Evolutionary conservation across 2,888 invertebrate genomes (phyloP).

Genomic region (Pandemis corylana): DNA sequence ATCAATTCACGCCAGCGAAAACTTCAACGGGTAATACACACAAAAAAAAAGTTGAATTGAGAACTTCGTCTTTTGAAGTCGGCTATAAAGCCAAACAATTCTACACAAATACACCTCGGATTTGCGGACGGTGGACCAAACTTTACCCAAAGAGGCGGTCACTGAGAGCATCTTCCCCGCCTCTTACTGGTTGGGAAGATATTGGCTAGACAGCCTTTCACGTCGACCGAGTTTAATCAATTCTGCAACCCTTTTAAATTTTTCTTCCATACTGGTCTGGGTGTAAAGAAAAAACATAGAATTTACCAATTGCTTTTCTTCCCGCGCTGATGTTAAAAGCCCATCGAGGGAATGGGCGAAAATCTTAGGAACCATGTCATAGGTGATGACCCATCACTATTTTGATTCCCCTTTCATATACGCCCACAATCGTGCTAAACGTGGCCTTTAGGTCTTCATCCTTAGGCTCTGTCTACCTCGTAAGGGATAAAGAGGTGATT

Average conservation of each 20-base stretch:
- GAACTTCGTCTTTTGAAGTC: no score
- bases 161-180: neutral
- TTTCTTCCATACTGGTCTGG: neutral
- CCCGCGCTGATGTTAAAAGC: no score
- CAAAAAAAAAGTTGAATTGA: no score
- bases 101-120: neutral
- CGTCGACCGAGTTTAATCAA: neutral
- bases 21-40: no score
- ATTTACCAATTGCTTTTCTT: neutral
- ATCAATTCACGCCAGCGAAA: no score
- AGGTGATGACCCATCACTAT: no score
- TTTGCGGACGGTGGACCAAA: neutral
- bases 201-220: neutral
- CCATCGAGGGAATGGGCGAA: no score
- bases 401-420: no score
- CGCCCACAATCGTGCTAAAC: no score
- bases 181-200: neutral
- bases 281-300: neutral
- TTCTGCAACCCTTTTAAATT: neutral
- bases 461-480: neutral
- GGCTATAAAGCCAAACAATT: no score
- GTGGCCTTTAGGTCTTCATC: no score
- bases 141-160: conserved; percentile 5
- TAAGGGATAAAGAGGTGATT: neutral
- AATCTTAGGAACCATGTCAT: no score